A percentile compares a stretch with the other conserved stretches of the same genome.
Evolutionary conservation across 2,797 vertebrate species (phyloP).

Genomic region (Pantherophis vulpinus): DNA sequence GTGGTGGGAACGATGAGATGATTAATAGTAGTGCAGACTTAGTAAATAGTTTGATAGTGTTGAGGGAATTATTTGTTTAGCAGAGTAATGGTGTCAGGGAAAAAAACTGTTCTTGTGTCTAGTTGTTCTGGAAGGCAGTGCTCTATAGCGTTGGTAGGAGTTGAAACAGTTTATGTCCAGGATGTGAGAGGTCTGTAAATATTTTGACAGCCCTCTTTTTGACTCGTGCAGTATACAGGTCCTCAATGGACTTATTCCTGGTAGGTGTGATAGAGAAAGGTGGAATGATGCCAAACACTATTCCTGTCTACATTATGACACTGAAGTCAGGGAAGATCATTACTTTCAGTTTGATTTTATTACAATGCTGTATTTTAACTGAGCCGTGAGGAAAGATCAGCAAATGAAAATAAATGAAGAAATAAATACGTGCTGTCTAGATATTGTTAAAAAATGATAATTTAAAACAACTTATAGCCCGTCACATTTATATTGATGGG

Average conservation of each 20-base stretch:
- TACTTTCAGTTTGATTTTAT: neutral
- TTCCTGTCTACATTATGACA: neutral
- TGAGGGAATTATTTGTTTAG: no score
- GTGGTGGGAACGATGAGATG: no score
- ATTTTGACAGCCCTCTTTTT: no score
- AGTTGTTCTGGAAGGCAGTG: no score
- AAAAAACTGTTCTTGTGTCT: no score
- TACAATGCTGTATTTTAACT: neutral
- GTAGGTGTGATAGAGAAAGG: neutral
- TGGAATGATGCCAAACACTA: neutral
- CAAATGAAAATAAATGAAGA: neutral
- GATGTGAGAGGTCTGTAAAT: no score
- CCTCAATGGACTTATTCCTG: no score
- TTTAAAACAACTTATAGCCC: neutral
- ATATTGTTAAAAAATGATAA: neutral
- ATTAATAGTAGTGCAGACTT: no score
- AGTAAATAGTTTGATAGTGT: no score
- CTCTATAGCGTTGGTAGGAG: no score
- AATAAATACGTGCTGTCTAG: neutral
- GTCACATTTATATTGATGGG: neutral
- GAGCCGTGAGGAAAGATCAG: neutral
- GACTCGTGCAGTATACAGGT: no score
- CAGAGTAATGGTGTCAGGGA: accelerated
- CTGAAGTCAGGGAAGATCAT: neutral
- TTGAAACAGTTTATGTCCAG: no score